A percentile compares a stretch with the other conserved stretches of the same genome.
These are phyloP conservation scores for Monopis laevigella DNA, from an alignment of 2,888 invertebrate species.

Conservation along the genomic window DNA sequence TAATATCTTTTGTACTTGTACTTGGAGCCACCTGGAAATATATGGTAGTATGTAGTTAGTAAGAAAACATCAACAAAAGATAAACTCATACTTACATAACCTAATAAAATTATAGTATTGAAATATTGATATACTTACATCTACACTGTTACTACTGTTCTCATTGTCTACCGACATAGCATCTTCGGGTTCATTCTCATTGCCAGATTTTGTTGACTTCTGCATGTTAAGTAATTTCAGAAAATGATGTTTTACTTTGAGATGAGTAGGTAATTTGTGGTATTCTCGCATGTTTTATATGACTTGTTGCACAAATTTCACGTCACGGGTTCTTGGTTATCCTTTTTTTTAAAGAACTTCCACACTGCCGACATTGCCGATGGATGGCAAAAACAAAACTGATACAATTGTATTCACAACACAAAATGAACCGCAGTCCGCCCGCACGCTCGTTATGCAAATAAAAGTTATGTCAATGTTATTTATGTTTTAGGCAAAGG, in stretches of 20 bases:
- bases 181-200: slow-evolving; percentile 9
- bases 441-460: too few relatives aligned
- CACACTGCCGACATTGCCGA: too few relatives aligned
- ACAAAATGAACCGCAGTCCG: too few relatives aligned
- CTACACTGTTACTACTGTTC: slow-evolving; percentile 9
- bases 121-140: slow-evolving; percentile 11
- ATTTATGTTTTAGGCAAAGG: too few relatives aligned
- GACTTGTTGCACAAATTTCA: neutral
- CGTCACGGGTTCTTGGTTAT: neutral
- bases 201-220: slow-evolving; percentile 9
- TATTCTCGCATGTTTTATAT: neutral
- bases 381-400: too few relatives aligned
- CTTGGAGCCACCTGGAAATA: too few relatives aligned
- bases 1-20: too few relatives aligned
- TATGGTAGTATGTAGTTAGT: too few relatives aligned
- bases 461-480: too few relatives aligned
- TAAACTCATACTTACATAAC: slow-evolving; percentile 11
- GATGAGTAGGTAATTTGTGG: neutral
- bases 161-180: slow-evolving; percentile 9
- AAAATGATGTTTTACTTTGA: slow-evolving; percentile 1
- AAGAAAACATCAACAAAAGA: too few relatives aligned
- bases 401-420: too few relatives aligned
- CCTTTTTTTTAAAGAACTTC: too few relatives aligned
- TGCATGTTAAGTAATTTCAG: slow-evolving; percentile 7
- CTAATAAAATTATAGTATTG: slow-evolving; percentile 6